Evolutionary conservation across 1,140 invertebrate species (phyloP).

Genomic region (Hesperophylax magnus): DNA sequence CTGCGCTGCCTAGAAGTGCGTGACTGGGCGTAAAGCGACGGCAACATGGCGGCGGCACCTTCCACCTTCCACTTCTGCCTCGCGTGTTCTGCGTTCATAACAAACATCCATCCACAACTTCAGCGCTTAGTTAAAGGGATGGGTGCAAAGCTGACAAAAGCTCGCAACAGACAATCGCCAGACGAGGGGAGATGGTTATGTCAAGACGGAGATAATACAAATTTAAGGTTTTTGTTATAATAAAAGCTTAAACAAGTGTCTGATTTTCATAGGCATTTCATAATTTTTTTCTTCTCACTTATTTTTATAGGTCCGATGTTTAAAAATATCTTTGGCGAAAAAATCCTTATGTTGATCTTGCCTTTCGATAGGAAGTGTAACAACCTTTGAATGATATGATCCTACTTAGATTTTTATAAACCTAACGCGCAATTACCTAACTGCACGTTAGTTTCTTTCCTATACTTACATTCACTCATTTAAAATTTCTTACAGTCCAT

Average conservation of each 20-base stretch:
- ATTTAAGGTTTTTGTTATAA: background rate
- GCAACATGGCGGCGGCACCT: conserved; percentile 3
- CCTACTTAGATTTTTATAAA: too few species aligned
- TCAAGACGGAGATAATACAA: background rate
- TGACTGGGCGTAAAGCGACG: background rate
- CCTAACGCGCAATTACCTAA: too few species aligned
- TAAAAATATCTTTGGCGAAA: background rate
- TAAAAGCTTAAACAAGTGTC: background rate
- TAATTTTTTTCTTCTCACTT: too few species aligned
- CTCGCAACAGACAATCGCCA: conserved; percentile 9
- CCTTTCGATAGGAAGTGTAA: too few species aligned
- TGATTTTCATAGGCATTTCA: background rate
- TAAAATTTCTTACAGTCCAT: too few species aligned
- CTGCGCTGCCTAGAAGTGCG: conserved; percentile 5
- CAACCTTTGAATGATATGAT: too few species aligned
- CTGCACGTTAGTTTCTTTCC: too few species aligned
- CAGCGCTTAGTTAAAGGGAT: background rate
- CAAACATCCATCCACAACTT: conserved; percentile 15
- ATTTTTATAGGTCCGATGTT: background rate
- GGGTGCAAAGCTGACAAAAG: conserved; percentile 2
- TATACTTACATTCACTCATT: too few species aligned
- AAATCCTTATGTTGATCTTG: too few species aligned
- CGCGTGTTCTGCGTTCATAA: conserved; percentile 9
- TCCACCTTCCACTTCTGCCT: background rate
- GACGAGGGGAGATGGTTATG: background rate